Percentiles rank a stretch among this genome's conserved stretches.
Evolutionary conservation across 2,797 vertebrate species (phyloP).

Genomic region (Falco novaeseelandiae): DNA sequence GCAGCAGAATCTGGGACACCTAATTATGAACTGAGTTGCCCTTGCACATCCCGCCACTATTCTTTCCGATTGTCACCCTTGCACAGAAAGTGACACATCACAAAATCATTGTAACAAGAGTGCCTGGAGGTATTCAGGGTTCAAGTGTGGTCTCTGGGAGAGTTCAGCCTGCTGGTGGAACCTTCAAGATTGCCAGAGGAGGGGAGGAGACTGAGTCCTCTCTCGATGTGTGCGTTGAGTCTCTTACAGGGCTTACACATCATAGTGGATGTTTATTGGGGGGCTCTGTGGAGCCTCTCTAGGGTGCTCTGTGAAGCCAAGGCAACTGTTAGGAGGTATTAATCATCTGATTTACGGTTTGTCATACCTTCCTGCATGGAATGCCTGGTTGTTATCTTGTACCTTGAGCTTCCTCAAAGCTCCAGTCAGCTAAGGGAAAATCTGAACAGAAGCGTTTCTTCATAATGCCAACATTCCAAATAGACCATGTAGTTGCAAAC

Average conservation of each 20-base stretch:
- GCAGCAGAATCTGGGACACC: neutral
- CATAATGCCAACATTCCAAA: neutral
- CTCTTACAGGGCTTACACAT: neutral
- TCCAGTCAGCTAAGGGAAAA: neutral
- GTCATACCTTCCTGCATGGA: neutral
- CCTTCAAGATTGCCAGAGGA: no score
- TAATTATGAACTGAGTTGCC: no score
- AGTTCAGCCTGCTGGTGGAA: neutral
- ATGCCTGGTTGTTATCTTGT: neutral
- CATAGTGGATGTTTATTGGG: neutral
- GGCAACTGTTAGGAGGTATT: neutral
- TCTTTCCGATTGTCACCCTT: neutral
- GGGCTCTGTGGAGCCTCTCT: neutral
- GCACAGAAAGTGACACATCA: neutral
- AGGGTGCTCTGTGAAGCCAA: neutral
- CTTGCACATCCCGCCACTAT: neutral
- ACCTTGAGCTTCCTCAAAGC: neutral
- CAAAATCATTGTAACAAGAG: neutral
- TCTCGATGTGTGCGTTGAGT: neutral
- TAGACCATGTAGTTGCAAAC: fast-evolving
- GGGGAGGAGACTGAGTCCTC: neutral
- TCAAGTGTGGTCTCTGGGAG: neutral
- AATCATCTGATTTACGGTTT: neutral
- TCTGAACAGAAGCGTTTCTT: neutral
- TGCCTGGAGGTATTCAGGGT: neutral